A percentile compares a stretch with the other conserved stretches of the same genome.
These are phyloP conservation scores for Plectus sambesii DNA, from an alignment of 1,140 invertebrate genomes.

Conservation along the genomic window DNA sequence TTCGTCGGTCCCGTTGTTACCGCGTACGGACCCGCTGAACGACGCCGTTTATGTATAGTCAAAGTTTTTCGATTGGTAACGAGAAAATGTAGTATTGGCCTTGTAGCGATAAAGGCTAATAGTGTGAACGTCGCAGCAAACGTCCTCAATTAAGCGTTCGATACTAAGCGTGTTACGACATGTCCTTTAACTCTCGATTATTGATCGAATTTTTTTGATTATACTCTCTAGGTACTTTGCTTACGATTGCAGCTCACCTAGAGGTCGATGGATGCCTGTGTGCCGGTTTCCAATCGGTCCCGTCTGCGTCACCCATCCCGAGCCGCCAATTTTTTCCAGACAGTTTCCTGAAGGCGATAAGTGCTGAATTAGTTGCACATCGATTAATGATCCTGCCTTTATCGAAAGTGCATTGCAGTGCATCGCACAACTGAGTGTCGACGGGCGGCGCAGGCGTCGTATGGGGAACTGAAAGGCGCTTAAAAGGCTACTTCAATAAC, in stretches of 20 bases:
- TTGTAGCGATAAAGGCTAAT: no score
- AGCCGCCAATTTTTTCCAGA: slow-evolving; percentile 19
- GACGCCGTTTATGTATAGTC: no score
- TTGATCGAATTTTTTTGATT: slow-evolving; percentile 16
- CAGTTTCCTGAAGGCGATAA: slow-evolving; percentile 23
- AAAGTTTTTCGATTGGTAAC: no score
- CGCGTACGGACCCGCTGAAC: slow-evolving; percentile 20
- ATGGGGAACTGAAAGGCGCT: slow-evolving; percentile 25
- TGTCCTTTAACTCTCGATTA: no score
- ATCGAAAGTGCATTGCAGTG: slow-evolving; percentile 29
- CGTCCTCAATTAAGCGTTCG: no score
- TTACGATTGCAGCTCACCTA: slow-evolving; percentile 27
- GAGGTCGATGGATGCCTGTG: slow-evolving; percentile 21
- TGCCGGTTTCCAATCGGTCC: slow-evolving; percentile 25
- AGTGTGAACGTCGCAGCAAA: no score
- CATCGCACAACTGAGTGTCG: slow-evolving; percentile 17
- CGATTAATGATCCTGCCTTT: no score
- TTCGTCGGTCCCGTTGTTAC: no score
- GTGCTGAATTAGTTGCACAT: no score
- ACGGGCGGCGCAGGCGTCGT: slow-evolving; percentile 23
- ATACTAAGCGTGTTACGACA: no score
- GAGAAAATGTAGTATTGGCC: no score
- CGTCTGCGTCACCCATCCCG: slow-evolving; percentile 21
- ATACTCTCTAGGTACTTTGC: slow-evolving; percentile 21
- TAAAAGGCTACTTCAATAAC: not conserved